Base-by-base conservation (phyloP, 1,140 invertebrate species). In the Armadillidium nasatum region DNA sequence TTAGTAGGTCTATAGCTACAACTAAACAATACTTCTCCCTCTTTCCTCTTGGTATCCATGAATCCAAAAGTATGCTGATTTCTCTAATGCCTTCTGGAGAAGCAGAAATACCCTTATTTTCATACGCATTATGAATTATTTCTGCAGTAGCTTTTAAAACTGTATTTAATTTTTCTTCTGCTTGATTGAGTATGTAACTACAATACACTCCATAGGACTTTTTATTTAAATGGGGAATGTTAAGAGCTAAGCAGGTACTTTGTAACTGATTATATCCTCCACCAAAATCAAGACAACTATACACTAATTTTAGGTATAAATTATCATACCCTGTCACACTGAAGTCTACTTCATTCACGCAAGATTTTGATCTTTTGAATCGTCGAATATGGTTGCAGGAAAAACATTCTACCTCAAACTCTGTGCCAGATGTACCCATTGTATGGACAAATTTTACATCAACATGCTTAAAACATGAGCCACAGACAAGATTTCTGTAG, bases 221-320 rank as follows among this genome's bases (percentile, higher is more conserved):
- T 19, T 15, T 15, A 60, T 19, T 60, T 19, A 60, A 60, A 60
- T 60, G 50, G 1, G 50, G 50, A 60, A 60, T 60, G 11, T 19
- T 19, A 15, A 60, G 19, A 19, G 50, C 50, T 19, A 60, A 60
- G 50, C 50, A 60, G 11, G 19, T 60, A 60, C 50, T 60, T 19
- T 60, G 11, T 19, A 60, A 19, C 50, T 60, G 50, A 15, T 19
- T 60, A 19, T 60, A 60, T 60, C 50, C 50, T 19, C 50, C 50
- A 15, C 50, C 50, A 60, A 15, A 60, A 60, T 60, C 50, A 60
- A 60, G 50, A 60, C 50, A 60, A 60, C 50, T 60, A 60, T 15
- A 60, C 3, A 60, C 50, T 7, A 60, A 60, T 15, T 19, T 13
- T 19, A 60, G 7, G 7, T 60, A 60, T 19, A 60, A 7, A 4